Conservation (phyloP, 2,797 vertebrate species). For the Rhinatrema bivittatum region DNA sequence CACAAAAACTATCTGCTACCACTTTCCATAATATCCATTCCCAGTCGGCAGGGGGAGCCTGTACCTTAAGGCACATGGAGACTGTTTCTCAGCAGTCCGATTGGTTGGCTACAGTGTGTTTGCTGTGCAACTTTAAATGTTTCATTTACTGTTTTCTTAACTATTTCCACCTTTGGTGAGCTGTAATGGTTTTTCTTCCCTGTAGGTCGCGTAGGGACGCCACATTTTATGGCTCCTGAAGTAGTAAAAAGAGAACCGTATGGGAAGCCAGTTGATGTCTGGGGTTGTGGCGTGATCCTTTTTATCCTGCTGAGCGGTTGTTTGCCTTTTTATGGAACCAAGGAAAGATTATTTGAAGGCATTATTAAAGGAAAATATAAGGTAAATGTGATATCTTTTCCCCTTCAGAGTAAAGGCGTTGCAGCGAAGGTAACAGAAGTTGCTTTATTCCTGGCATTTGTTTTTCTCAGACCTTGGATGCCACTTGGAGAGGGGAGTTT, state of each 20-base stretch:
- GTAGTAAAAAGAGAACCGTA: slow-evolving; percentile 97
- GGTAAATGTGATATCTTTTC: slow-evolving; percentile 54
- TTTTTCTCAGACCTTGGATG: background rate
- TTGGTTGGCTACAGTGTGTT: no score
- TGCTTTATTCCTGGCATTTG: slow-evolving; percentile 12
- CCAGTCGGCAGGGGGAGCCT: no score
- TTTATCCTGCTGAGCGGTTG: slow-evolving; percentile 96
- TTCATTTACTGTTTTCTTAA: no score
- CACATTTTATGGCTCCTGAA: slow-evolving; percentile 97
- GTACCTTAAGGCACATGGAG: no score
- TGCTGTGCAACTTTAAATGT: no score
- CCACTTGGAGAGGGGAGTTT: no score
- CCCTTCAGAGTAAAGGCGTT: slow-evolving; percentile 6
- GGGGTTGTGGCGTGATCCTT: slow-evolving; percentile 96
- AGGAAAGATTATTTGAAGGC: slow-evolving; percentile 93
- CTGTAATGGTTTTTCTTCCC: slow-evolving; percentile 2
- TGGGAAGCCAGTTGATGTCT: slow-evolving; percentile 94
- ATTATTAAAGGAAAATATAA: slow-evolving; percentile 98
- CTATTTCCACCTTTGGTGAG: no score
- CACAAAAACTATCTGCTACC: no score
- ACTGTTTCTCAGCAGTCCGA: no score
- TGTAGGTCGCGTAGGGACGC: slow-evolving; percentile 88
- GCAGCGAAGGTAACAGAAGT: slow-evolving; percentile 8
- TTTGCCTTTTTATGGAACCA: slow-evolving; percentile 96
- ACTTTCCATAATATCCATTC: no score